Base-by-base conservation (phyloP, 2,888 invertebrate species). In the Autographa pulchrina region DNA sequence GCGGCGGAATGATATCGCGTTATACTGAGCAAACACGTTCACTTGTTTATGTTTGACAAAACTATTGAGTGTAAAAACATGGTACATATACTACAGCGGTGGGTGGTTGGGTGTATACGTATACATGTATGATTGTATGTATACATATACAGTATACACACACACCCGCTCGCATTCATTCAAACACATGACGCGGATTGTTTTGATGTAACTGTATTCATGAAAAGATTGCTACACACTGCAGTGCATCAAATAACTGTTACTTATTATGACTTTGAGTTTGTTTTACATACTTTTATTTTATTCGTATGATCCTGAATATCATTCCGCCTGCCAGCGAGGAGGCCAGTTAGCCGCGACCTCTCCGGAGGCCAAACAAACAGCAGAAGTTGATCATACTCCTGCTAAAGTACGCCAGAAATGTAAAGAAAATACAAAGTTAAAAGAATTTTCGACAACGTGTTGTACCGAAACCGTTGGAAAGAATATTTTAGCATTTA, bases 401-500 rank as follows among this genome's bases (percentile, higher is more conserved):
- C 13, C 54, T 25, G 20, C 9, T 59, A 76, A 59, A 65, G 65
- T 63, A 59, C 59, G 65, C 48, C 68, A 60, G 48, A 68, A 63
- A 65, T 38, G 38, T 65, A 65, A 52, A 64, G 56, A 75, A 25
- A 77, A 62, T 66, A 66, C 41, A 41, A 76, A 77, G 68, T 72
- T 61, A n/a, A 56, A 77, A 59, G 65, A 66, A 69, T 72, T 68
- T 65, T 48, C 66, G 66, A 77, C 77, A 73, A 62, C 67, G 66
- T 67, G 64, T 54, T 38, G 32, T 69, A 68, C 62, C 54, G 62
- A 62, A 64, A 66, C 64, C 61, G 68, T 32, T 31, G 67, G 66
- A 73, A 54, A 59, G 73, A 77, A 77, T 73, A 65, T 73, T 65
- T 77, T 73, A 77, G 54, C 77, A 73, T 77, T 73, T 62, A 73